phyloP scores from a whole-genome alignment of 2,113 vertebrate species.

The Gallinago media region DNA sequence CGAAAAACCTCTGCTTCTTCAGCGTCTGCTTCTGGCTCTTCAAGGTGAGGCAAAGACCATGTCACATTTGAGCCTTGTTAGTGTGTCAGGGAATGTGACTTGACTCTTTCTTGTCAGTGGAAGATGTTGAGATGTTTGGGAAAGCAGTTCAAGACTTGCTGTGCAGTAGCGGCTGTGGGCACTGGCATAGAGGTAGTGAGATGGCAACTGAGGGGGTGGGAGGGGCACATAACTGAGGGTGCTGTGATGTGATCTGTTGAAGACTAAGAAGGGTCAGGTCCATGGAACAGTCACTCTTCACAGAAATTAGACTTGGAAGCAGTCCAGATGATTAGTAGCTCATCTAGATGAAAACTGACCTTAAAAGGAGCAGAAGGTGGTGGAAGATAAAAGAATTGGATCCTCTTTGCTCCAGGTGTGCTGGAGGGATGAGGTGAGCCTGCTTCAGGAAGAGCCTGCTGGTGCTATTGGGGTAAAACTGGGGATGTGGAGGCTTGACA shows the following conservation, averaged over 20 bases:
- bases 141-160: neutral
- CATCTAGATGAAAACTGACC: neutral
- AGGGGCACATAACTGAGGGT: accelerated
- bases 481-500: neutral
- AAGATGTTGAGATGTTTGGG: neutral
- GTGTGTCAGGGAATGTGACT: accelerated
- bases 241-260: neutral
- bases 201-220: neutral
- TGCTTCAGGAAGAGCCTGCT: neutral
- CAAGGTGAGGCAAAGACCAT: constrained; percentile 76
- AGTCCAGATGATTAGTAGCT: neutral
- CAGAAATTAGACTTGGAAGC: neutral
- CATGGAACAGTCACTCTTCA: neutral
- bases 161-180: accelerated
- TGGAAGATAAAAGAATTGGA: neutral
- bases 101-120: neutral
- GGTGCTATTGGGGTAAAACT: neutral
- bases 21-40: constrained; percentile 92
- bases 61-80: neutral
- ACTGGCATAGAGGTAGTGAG: accelerated
- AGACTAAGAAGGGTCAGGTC: neutral
- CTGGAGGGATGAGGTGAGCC: neutral
- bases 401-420: neutral
- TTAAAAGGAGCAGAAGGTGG: neutral
- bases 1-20: constrained; percentile 92